These are phyloP conservation scores for Teleogryllus oceanicus DNA, from an alignment of 2,888 invertebrate genomes.

Conservation along the genomic window DNA sequence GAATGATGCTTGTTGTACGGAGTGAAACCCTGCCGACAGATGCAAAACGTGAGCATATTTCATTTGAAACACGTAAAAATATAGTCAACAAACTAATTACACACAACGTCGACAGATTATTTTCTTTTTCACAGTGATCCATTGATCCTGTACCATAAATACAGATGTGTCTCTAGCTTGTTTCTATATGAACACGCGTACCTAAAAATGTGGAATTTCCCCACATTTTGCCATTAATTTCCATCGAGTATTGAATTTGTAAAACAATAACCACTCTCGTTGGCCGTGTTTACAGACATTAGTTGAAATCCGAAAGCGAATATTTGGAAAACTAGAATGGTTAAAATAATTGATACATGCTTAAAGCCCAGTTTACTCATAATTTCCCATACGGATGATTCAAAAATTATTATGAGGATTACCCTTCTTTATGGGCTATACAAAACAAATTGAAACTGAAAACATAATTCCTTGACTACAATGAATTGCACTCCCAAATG, in stretches of 20 bases:
- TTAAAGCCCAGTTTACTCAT: not conserved
- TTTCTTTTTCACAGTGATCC: no score
- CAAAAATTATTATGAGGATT: not conserved
- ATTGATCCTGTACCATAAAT: no score
- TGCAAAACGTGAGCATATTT: no score
- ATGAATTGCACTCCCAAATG: not conserved
- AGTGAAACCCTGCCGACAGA: no score
- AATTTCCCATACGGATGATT: not conserved
- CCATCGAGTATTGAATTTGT: slow-evolving; percentile 3
- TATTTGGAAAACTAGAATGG: not conserved
- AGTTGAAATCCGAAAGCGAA: slow-evolving; percentile 2
- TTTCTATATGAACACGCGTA: no score
- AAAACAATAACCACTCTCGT: not conserved
- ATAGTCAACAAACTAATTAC: no score
- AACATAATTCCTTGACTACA: not conserved
- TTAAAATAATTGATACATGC: not conserved
- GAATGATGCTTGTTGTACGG: no score
- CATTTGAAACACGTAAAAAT: no score
- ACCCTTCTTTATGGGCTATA: not conserved
- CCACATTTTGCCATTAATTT: not conserved
- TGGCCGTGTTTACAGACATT: not conserved
- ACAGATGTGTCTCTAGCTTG: no score
- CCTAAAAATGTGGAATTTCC: not conserved
- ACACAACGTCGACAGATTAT: no score
- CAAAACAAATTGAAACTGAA: not conserved